phyloP scores from a whole-genome alignment of 2,113 vertebrate species.

The Mus pahari region DNA sequence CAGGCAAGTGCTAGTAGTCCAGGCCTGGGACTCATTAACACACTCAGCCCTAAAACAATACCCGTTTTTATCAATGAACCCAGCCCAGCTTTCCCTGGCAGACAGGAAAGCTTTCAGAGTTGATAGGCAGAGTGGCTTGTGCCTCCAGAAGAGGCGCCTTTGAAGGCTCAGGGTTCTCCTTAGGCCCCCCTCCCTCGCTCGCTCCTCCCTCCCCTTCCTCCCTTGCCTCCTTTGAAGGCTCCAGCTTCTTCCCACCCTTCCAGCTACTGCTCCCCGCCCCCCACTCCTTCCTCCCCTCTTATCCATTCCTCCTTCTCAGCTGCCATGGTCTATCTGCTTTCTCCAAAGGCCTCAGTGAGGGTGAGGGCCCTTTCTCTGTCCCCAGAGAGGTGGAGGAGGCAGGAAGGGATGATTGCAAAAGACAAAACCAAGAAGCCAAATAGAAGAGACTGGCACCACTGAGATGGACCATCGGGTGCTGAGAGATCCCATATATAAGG shows the following conservation, averaged over 20 bases:
- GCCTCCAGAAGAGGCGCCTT: constrained; percentile 80
- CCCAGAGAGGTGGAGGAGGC: not conserved
- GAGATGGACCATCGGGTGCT: constrained; percentile 63
- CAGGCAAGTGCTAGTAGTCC: constrained; percentile 69
- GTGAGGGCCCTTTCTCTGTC: constrained; percentile 82
- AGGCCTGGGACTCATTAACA: constrained; percentile 74
- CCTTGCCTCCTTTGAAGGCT: constrained; percentile 81
- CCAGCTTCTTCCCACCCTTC: constrained; percentile 44
- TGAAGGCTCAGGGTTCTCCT: constrained; percentile 79
- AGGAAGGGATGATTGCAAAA: constrained; percentile 60
- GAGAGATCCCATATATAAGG: constrained; percentile 78
- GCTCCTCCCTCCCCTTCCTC: not conserved
- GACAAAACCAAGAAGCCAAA: constrained; percentile 70
- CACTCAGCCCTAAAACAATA: constrained; percentile 79
- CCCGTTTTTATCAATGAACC: constrained; percentile 76
- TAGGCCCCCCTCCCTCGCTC: constrained; percentile 6
- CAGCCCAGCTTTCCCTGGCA: constrained; percentile 74
- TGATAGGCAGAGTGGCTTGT: constrained; percentile 84
- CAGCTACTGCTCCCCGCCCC: constrained; percentile 38
- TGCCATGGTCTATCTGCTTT: constrained; percentile 78
- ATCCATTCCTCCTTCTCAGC: constrained; percentile 63
- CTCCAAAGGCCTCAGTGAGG: constrained; percentile 81
- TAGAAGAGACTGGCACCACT: constrained; percentile 71
- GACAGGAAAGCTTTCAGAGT: constrained; percentile 82
- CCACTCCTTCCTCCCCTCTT: not conserved